Conservation (phyloP, 2,797 vertebrate genomes). For the Glyptemys insculpta region DNA sequence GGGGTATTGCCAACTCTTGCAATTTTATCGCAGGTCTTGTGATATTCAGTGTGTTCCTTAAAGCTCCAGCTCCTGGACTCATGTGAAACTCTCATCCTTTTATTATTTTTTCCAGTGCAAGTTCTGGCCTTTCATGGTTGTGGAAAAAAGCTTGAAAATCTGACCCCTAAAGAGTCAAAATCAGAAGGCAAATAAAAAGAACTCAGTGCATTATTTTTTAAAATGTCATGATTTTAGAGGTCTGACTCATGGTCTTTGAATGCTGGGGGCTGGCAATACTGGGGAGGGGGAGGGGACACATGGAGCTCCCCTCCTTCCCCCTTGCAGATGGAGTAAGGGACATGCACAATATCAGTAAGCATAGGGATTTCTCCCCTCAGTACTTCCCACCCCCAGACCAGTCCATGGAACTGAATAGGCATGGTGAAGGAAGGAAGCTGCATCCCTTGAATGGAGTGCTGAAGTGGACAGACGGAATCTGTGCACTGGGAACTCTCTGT, state of each 20-base stretch:
- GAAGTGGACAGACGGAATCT: neutral
- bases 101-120: neutral
- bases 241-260: neutral
- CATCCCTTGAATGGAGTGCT: neutral
- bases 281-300: neutral
- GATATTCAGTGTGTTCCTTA: neutral
- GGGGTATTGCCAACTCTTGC: neutral
- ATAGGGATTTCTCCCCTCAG: neutral
- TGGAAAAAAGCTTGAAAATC: neutral
- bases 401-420: neutral
- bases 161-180: neutral
- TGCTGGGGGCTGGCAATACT: neutral
- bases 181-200: neutral
- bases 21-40: neutral
- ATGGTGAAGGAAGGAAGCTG: neutral
- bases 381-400: neutral
- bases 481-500: neutral
- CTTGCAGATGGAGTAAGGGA: neutral
- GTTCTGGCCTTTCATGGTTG: neutral
- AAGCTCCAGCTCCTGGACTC: neutral
- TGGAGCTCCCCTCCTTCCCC: neutral
- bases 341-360: neutral
- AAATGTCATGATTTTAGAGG: neutral
- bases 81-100: neutral
- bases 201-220: neutral